Percentiles rank a stretch among this genome's conserved stretches.
Conservation (phyloP, 2,797 vertebrate genomes). For the Spea hammondii region DNA sequence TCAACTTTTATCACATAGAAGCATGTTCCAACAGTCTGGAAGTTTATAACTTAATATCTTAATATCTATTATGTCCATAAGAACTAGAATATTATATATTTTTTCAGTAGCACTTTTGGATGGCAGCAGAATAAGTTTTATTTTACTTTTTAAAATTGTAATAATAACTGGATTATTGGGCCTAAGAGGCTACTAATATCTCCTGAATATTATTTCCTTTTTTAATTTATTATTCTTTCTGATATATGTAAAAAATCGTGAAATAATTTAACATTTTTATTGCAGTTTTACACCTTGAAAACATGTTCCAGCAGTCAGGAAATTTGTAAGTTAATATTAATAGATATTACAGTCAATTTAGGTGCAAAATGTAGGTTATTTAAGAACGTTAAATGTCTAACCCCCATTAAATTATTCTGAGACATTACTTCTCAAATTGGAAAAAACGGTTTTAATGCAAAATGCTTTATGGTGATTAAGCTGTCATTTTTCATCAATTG, state of each 20-base stretch:
- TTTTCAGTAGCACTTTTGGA: too few species aligned
- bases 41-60: slow-evolving; percentile 50
- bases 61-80: slow-evolving; percentile 43
- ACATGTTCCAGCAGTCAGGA: slow-evolving; percentile 37
- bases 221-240: slow-evolving; percentile 5
- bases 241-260: not conserved
- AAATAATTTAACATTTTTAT: slow-evolving; percentile 32
- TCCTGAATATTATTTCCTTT: not conserved
- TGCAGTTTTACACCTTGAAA: slow-evolving; percentile 39
- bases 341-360: slow-evolving; percentile 57
- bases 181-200: too few species aligned
- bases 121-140: too few species aligned
- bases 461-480: slow-evolving; percentile 66
- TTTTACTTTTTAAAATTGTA: too few species aligned
- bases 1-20: slow-evolving; percentile 39
- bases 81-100: too few species aligned
- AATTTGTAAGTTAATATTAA: slow-evolving; percentile 53
- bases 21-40: slow-evolving; percentile 36
- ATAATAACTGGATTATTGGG: too few species aligned
- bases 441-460: slow-evolving; percentile 59
- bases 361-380: slow-evolving; percentile 54
- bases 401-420: slow-evolving; percentile 61
- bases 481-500: slow-evolving; percentile 61
- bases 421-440: slow-evolving; percentile 57
- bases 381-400: slow-evolving; percentile 60